These are phyloP conservation scores for Priocnemis perturbator DNA, from an alignment of 2,888 invertebrate species.

Conservation along the genomic window DNA sequence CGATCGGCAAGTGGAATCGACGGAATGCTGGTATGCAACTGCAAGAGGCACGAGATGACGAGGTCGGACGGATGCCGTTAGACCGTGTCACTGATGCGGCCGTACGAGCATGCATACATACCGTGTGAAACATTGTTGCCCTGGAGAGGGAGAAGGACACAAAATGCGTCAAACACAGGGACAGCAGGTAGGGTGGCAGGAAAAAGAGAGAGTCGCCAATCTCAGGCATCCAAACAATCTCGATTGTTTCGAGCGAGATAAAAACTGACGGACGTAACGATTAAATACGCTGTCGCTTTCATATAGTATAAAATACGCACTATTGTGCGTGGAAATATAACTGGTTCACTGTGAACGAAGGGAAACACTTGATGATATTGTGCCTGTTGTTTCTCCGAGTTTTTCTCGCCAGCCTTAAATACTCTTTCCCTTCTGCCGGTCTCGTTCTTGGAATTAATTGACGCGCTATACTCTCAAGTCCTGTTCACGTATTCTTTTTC, in stretches of 20 bases:
- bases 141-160: constrained; percentile 5
- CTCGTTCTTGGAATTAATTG: too few relatives aligned
- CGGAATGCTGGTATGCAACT: constrained; percentile 52
- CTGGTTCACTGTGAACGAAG: too few relatives aligned
- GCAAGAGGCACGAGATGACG: constrained; percentile 50
- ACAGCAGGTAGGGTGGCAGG: too few relatives aligned
- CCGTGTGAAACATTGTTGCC: constrained; percentile 40
- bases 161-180: not conserved
- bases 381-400: too few relatives aligned
- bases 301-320: too few relatives aligned
- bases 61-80: constrained; percentile 65
- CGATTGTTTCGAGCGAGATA: constrained; percentile 37
- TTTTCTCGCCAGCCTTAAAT: too few relatives aligned
- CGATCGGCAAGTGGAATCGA: constrained; percentile 26
- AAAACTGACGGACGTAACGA: constrained; percentile 19
- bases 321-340: too few relatives aligned
- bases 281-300: too few relatives aligned
- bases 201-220: constrained; percentile 36
- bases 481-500: too few relatives aligned
- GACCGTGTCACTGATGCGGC: constrained; percentile 52
- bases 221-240: constrained; percentile 36
- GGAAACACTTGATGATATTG: too few relatives aligned
- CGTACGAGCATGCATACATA: constrained; percentile 23
- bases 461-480: too few relatives aligned
- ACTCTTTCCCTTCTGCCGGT: too few relatives aligned